These are phyloP conservation scores for Cantharis rustica DNA, from an alignment of 2,888 invertebrate genomes.

Conservation along the genomic window DNA sequence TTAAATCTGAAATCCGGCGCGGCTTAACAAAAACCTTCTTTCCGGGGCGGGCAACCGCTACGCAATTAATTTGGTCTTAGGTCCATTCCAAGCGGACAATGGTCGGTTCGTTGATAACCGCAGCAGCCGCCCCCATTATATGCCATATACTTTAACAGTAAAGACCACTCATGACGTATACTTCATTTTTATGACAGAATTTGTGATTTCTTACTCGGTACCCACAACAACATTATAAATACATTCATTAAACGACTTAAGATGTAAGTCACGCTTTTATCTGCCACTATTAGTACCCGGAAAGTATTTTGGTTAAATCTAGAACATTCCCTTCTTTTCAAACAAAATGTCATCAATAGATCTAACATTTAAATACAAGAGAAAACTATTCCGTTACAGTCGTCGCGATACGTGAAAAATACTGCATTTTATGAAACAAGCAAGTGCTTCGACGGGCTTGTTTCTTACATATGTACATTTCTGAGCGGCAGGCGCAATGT, in stretches of 20 bases:
- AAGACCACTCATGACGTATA: slow-evolving; percentile 26
- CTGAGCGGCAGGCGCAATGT: too few relatives aligned
- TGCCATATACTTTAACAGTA: slow-evolving; percentile 26
- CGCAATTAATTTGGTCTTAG: slow-evolving; percentile 51
- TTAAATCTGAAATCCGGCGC: slow-evolving; percentile 37
- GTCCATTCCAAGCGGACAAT: slow-evolving; percentile 45
- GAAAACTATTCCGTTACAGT: background rate
- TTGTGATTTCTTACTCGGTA: slow-evolving; percentile 21
- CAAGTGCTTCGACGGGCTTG: too few relatives aligned
- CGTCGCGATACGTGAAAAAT: too few relatives aligned
- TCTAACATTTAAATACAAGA: background rate
- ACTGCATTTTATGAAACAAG: too few relatives aligned
- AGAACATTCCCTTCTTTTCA: background rate
- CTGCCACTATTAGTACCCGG: background rate
- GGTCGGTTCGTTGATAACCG: slow-evolving; percentile 29
- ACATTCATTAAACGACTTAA: background rate
- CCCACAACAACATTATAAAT: slow-evolving; percentile 13
- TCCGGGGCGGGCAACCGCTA: slow-evolving; percentile 42
- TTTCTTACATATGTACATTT: too few relatives aligned
- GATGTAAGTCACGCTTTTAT: slow-evolving; percentile 14
- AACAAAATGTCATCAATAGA: background rate
- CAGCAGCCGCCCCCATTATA: slow-evolving; percentile 29
- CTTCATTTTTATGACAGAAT: slow-evolving; percentile 23
- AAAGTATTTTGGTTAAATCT: background rate
- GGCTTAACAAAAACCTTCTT: slow-evolving; percentile 40